Evolutionary conservation across 2,113 vertebrate genomes (phyloP).

Genomic region (Muntiacus reevesi): DNA sequence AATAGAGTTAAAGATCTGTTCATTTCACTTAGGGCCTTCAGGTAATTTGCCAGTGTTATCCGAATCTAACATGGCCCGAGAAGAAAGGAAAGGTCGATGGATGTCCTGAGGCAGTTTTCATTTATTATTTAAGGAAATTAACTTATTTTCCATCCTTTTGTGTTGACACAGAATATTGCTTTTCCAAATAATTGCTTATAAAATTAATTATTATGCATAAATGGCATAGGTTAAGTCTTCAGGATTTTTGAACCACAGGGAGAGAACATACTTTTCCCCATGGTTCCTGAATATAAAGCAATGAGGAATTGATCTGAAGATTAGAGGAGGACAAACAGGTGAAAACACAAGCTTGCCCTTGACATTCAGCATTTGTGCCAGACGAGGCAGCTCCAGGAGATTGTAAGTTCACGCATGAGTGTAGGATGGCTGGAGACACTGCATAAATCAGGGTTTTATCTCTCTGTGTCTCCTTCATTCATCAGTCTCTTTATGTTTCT

Average conservation of each 20-base stretch:
- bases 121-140: neutral
- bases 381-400: fast-evolving
- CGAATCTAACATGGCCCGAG: neutral
- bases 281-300: slow-evolving; percentile 33
- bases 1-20: neutral
- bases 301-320: slow-evolving; percentile 33
- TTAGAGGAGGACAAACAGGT: slow-evolving; percentile 34
- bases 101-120: neutral
- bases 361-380: neutral
- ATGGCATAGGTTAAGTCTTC: slow-evolving; percentile 1
- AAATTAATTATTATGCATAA: slow-evolving; percentile 48
- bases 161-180: slow-evolving; percentile 10
- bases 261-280: slow-evolving; percentile 41
- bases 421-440: neutral
- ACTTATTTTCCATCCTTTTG: slow-evolving; percentile 5
- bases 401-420: neutral
- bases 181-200: slow-evolving; percentile 12
- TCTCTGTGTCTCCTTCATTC: neutral
- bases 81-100: neutral
- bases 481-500: neutral
- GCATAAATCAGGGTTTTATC: neutral
- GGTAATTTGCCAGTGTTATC: neutral
- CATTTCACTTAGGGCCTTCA: neutral
- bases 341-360: neutral
- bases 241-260: slow-evolving; percentile 32